A percentile compares a stretch with the other conserved stretches of the same genome.
Conservation (phyloP, 53 echinoderm and acorn worm species). For the Temnopleurus reevesii region DNA sequence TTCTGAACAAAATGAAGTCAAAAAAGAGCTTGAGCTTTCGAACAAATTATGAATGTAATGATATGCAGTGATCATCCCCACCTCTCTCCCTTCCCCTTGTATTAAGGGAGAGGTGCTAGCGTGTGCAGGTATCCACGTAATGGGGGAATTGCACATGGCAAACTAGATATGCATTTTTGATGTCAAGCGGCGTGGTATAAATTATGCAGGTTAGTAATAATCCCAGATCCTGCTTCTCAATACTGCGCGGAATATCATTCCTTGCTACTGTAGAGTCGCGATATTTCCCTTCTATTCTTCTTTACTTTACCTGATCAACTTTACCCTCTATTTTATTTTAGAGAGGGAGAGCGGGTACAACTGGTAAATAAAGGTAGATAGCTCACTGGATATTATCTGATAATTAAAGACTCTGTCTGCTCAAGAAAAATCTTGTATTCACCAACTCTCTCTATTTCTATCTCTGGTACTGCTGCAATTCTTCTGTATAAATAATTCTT, state of each 20-base stretch:
- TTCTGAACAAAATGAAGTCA: too few species aligned
- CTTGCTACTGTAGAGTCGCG: not conserved
- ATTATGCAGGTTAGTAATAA: conserved; percentile 42
- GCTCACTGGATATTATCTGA: too few species aligned
- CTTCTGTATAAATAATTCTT: not conserved
- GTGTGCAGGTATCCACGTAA: not conserved
- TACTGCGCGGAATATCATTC: not conserved
- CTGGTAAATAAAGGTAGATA: too few species aligned
- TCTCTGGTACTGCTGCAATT: not conserved
- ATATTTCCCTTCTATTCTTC: not conserved
- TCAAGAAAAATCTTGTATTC: too few species aligned
- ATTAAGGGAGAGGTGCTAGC: too few species aligned
- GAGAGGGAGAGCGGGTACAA: too few species aligned
- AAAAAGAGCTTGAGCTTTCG: too few species aligned
- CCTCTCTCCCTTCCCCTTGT: too few species aligned
- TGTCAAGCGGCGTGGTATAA: conserved; percentile 24
- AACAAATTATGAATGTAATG: too few species aligned
- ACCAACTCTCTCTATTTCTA: not conserved
- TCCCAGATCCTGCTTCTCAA: not conserved
- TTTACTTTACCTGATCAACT: not conserved
- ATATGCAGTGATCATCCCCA: too few species aligned
- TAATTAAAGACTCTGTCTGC: too few species aligned
- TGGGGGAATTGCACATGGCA: conserved; percentile 22
- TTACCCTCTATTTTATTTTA: not conserved
- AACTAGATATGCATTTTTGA: conserved; percentile 41